Percentiles rank a stretch among this genome's conserved stretches.
phyloP scores from a whole-genome alignment of 2,797 vertebrate genomes.

The Alfaro cultratus region DNA sequence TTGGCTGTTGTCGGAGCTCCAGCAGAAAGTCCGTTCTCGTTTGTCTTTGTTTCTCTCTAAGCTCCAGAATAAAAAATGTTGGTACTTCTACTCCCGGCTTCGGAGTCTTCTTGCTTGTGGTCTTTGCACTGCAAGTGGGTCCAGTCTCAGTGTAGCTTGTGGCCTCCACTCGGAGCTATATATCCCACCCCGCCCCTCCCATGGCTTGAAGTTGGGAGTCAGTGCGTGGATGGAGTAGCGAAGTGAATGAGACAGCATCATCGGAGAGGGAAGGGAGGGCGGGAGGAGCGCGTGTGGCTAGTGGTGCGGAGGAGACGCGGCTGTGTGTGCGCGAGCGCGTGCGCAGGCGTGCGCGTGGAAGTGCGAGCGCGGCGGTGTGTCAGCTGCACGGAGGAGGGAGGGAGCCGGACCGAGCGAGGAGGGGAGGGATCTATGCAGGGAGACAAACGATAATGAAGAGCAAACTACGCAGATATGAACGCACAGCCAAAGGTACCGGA shows the following conservation, averaged over 20 bases:
- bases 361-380: slow-evolving; percentile 64
- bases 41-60: slow-evolving; percentile 61
- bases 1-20: slow-evolving; percentile 71
- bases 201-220: slow-evolving; percentile 65
- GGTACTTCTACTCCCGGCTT: slow-evolving; percentile 90
- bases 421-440: slow-evolving; percentile 58
- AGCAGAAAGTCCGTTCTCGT: slow-evolving; percentile 66
- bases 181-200: slow-evolving; percentile 83
- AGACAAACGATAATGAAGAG: slow-evolving; percentile 66
- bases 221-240: slow-evolving; percentile 81
- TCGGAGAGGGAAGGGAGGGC: slow-evolving; percentile 31
- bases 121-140: slow-evolving; percentile 83
- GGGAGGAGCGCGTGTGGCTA: slow-evolving; percentile 47
- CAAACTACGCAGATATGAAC: slow-evolving; percentile 83
- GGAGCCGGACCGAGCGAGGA: slow-evolving; percentile 48
- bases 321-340: slow-evolving; percentile 49
- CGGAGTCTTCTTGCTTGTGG: slow-evolving; percentile 87
- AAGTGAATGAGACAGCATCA: slow-evolving; percentile 83
- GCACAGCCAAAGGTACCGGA: slow-evolving; percentile 82
- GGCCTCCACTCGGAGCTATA: slow-evolving; percentile 75
- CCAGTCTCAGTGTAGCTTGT: slow-evolving; percentile 82
- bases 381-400: slow-evolving; percentile 56
- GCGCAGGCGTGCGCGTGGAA: slow-evolving; percentile 33
- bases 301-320: slow-evolving; percentile 71
- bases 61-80: slow-evolving; percentile 77